phyloP scores from a whole-genome alignment of 2,888 invertebrate species.

The Aspidiotus rigidus region DNA sequence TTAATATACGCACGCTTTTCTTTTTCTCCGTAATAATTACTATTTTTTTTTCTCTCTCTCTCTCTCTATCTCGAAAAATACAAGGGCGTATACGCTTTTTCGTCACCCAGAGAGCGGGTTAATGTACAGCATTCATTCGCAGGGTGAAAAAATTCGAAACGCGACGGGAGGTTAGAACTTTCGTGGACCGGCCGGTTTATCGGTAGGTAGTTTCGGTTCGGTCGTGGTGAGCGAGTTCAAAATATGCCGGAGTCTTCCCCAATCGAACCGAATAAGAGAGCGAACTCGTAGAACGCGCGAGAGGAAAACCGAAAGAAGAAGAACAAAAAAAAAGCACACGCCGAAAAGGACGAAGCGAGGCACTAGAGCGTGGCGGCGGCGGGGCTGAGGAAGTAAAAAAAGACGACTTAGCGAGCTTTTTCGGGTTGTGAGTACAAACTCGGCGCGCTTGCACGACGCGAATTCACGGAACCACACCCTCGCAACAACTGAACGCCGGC shows the following conservation, averaged over 20 bases:
- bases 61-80: not conserved
- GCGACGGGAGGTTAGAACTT: constrained; percentile 14
- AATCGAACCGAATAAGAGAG: constrained; percentile 1
- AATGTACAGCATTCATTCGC: constrained; percentile 19
- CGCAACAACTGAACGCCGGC: constrained; percentile 22
- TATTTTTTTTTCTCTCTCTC: too few species aligned
- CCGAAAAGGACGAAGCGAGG: not conserved
- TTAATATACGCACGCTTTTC: constrained; percentile 12
- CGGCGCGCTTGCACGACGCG: constrained; percentile 10
- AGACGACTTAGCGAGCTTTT: not conserved
- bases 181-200: constrained; percentile 26
- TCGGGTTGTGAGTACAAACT: not conserved
- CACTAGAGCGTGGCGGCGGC: not conserved
- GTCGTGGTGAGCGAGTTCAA: constrained; percentile 14
- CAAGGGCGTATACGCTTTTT: constrained; percentile 6
- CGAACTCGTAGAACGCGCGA: not conserved
- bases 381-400: not conserved
- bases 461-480: constrained; percentile 26
- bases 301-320: too few species aligned
- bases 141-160: constrained; percentile 22
- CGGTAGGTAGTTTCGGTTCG: constrained; percentile 20
- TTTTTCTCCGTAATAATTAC: not conserved
- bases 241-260: constrained; percentile 13
- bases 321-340: not conserved
- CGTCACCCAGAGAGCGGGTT: constrained; percentile 14